These are phyloP conservation scores for Helostoma temminkii DNA, from an alignment of 2,797 vertebrate genomes.

Conservation along the genomic window DNA sequence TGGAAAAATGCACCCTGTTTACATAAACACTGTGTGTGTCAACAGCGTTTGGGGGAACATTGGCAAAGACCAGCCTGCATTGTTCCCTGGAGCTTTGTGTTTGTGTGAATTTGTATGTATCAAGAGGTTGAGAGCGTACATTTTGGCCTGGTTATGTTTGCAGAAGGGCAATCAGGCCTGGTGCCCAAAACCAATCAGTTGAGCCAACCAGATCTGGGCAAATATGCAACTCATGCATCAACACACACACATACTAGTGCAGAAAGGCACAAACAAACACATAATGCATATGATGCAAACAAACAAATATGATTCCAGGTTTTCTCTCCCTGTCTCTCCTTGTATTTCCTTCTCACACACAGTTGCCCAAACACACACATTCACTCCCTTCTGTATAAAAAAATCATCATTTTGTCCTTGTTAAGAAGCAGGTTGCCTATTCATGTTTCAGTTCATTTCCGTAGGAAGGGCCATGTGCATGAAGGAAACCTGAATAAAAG, in stretches of 20 bases:
- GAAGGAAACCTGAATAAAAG: slow-evolving; percentile 69
- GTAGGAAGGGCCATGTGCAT: slow-evolving; percentile 55
- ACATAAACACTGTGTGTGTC: slow-evolving; percentile 72
- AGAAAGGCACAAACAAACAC: slow-evolving; percentile 46
- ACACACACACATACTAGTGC: slow-evolving; percentile 25
- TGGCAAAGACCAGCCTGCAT: slow-evolving; percentile 69
- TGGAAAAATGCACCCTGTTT: slow-evolving; percentile 70
- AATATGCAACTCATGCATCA: slow-evolving; percentile 74
- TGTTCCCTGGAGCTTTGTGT: slow-evolving; percentile 74
- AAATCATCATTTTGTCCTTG: slow-evolving; percentile 52
- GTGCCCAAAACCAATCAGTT: slow-evolving; percentile 71
- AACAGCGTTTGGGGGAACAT: slow-evolving; percentile 67
- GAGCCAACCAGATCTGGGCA: slow-evolving; percentile 80
- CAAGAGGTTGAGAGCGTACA: slow-evolving; percentile 73
- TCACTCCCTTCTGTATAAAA: slow-evolving; percentile 12
- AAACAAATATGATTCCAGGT: slow-evolving; percentile 75
- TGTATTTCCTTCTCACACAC: slow-evolving; percentile 42
- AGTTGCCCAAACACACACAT: slow-evolving; percentile 27
- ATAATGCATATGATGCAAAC: slow-evolving; percentile 75
- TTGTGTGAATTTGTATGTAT: slow-evolving; percentile 69
- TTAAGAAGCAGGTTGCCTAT: slow-evolving; percentile 68
- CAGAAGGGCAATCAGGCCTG: slow-evolving; percentile 80
- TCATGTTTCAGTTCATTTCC: slow-evolving; percentile 69
- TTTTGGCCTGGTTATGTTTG: slow-evolving; percentile 82
- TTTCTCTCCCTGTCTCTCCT: slow-evolving; percentile 54